Conservation (phyloP, 2,113 vertebrate species). For the Spea multiplicata region DNA sequence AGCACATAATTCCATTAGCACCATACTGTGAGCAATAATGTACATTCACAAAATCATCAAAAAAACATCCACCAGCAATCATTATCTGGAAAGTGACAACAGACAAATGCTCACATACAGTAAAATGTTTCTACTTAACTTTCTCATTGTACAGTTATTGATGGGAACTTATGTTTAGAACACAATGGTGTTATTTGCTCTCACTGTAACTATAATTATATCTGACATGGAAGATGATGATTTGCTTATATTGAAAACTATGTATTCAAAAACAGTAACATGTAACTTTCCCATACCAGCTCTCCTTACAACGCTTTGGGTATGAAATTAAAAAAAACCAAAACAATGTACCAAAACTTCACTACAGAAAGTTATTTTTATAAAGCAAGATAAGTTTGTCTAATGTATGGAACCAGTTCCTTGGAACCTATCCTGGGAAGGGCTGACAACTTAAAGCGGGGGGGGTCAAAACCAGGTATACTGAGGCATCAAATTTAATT, state of each 20-base stretch:
- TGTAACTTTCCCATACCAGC: no score
- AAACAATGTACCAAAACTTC: no score
- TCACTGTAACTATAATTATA: neutral
- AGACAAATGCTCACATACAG: slow-evolving; percentile 14
- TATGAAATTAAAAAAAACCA: no score
- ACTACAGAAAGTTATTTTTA: no score
- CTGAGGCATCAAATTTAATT: no score
- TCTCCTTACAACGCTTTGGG: no score
- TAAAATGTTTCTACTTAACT: neutral
- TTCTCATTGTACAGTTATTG: slow-evolving; percentile 20
- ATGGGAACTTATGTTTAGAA: slow-evolving; percentile 21
- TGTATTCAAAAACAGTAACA: neutral
- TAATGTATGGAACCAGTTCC: no score
- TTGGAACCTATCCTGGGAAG: no score
- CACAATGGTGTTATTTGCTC: slow-evolving; percentile 11
- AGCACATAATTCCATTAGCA: slow-evolving; percentile 46
- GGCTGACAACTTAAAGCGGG: no score
- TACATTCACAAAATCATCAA: slow-evolving; percentile 48
- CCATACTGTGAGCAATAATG: slow-evolving; percentile 48
- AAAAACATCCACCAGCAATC: slow-evolving; percentile 42
- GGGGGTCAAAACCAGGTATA: no score
- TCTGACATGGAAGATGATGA: no score
- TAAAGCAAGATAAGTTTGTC: no score
- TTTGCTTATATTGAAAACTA: neutral
- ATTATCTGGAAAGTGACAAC: slow-evolving; percentile 23